Percentiles rank a stretch among this genome's conserved stretches.
Evolutionary conservation across 1,140 invertebrate species (phyloP).

Genomic region (Polyergus mexicanus): DNA sequence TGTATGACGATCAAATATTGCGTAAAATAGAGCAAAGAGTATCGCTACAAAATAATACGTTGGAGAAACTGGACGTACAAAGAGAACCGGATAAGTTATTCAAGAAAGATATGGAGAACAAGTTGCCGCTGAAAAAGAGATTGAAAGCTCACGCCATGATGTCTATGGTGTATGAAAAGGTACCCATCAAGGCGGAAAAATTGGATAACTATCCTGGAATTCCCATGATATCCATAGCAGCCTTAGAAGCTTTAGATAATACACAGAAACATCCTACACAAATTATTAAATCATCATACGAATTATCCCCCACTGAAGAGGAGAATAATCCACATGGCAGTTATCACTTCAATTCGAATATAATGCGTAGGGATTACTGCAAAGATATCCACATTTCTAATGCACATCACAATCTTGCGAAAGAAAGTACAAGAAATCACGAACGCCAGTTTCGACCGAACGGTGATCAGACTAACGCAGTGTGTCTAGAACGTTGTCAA

Average conservation of each 20-base stretch:
- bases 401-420: constrained; percentile 60
- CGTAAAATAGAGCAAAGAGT: constrained; percentile 76
- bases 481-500: constrained; percentile 66
- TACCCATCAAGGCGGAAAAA: constrained; percentile 69
- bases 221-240: constrained; percentile 80
- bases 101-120: constrained; percentile 73
- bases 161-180: constrained; percentile 68
- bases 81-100: constrained; percentile 70
- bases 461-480: constrained; percentile 62
- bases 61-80: constrained; percentile 70
- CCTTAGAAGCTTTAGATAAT: constrained; percentile 57
- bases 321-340: constrained; percentile 32
- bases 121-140: constrained; percentile 83
- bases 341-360: constrained; percentile 64
- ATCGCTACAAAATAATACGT: constrained; percentile 67
- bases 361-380: constrained; percentile 71
- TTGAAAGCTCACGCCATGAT: constrained; percentile 79
- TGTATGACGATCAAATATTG: constrained; percentile 79
- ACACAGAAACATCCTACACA: constrained; percentile 56
- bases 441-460: constrained; percentile 61
- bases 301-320: constrained; percentile 50
- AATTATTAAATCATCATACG: constrained; percentile 57
- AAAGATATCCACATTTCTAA: constrained; percentile 70
- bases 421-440: constrained; percentile 60
- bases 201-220: constrained; percentile 75